phyloP scores from a whole-genome alignment of 2,888 invertebrate species.

The Brenthis hecate region DNA sequence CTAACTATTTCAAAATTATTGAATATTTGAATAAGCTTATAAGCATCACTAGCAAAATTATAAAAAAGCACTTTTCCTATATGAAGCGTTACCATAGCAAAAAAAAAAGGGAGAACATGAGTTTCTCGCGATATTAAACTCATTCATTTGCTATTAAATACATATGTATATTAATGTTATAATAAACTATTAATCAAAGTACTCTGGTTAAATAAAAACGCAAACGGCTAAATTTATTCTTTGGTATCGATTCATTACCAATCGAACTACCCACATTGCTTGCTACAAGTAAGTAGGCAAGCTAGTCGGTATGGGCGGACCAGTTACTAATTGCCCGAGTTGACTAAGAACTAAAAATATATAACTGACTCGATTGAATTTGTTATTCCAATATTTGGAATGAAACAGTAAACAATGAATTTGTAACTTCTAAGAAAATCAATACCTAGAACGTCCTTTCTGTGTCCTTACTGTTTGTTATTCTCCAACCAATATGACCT shows the following conservation, averaged over 20 bases:
- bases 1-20: slow-evolving; percentile 4
- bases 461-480: slow-evolving; percentile 33
- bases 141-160: no score
- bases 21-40: slow-evolving; percentile 1
- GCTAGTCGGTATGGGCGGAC: slow-evolving; percentile 63
- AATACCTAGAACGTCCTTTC: slow-evolving; percentile 36
- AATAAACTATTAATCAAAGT: no score
- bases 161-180: no score
- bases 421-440: slow-evolving; percentile 26
- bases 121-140: no score
- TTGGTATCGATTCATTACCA: slow-evolving; percentile 26
- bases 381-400: slow-evolving; percentile 8
- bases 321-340: slow-evolving; percentile 51
- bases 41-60: background rate
- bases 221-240: no score
- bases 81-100: no score
- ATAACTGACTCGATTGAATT: slow-evolving; percentile 50
- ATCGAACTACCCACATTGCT: slow-evolving; percentile 56
- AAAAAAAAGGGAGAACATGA: no score
- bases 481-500: slow-evolving; percentile 43
- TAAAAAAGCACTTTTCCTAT: background rate
- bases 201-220: no score
- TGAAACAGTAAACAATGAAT: slow-evolving; percentile 2
- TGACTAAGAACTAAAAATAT: slow-evolving; percentile 61
- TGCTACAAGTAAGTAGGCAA: slow-evolving; percentile 38